A percentile compares a stretch with the other conserved stretches of the same genome.
Evolutionary conservation across 2,113 vertebrate genomes (phyloP).

Genomic region (Micromys minutus): DNA sequence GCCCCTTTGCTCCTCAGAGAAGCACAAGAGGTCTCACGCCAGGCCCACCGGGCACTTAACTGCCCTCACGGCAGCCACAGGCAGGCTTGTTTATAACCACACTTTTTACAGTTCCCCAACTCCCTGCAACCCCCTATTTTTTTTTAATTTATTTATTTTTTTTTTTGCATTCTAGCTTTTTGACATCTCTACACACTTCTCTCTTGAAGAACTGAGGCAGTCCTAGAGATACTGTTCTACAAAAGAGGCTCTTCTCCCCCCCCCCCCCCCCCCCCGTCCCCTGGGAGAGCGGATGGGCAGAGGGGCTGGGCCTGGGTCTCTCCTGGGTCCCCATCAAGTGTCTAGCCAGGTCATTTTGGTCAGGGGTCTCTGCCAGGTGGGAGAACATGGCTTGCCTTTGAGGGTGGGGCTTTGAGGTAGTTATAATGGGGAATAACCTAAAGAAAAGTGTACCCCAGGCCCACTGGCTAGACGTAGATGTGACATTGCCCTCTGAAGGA

Average conservation of each 20-base stretch:
- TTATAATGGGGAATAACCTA: background rate
- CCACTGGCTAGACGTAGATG: background rate
- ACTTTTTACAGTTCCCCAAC: background rate
- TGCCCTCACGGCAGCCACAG: fast-evolving
- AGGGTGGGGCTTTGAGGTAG: background rate
- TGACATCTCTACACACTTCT: background rate
- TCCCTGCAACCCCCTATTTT: background rate
- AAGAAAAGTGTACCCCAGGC: fast-evolving
- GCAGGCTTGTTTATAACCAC: background rate
- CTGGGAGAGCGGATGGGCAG: background rate
- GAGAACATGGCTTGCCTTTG: too few species aligned
- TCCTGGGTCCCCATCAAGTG: too few species aligned
- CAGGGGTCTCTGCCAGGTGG: background rate
- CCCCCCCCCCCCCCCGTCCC: too few species aligned
- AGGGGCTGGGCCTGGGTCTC: too few species aligned
- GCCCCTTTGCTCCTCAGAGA: conserved; percentile 25
- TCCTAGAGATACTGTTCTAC: too few species aligned
- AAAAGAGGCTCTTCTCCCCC: background rate
- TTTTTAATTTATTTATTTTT: background rate
- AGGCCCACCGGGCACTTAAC: fast-evolving
- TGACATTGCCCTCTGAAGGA: fast-evolving
- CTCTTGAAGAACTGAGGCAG: background rate
- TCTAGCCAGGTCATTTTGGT: background rate
- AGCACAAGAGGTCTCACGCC: background rate
- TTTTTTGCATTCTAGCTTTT: background rate